These are phyloP conservation scores for Caradrina kadenii DNA, from an alignment of 2,888 invertebrate genomes.

Conservation along the genomic window DNA sequence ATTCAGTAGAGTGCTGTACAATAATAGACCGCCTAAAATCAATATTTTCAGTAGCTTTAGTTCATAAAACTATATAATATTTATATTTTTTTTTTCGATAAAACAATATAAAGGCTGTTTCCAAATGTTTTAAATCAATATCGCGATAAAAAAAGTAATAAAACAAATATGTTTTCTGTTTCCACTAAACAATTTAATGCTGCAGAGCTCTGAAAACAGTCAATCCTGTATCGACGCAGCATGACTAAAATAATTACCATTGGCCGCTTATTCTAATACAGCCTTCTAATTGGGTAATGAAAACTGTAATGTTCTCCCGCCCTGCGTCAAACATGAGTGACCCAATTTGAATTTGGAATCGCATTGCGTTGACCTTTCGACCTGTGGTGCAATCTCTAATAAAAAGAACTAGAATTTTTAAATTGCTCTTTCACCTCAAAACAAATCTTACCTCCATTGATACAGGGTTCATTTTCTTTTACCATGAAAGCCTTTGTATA, in stretches of 20 bases:
- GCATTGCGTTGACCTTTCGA: constrained; percentile 63
- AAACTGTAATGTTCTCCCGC: constrained; percentile 16
- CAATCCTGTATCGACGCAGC: constrained; percentile 34
- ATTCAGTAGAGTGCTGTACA: too few relatives aligned
- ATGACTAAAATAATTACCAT: constrained; percentile 31
- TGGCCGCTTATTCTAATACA: constrained; percentile 14
- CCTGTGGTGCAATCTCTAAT: constrained; percentile 48
- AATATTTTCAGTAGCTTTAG: constrained; percentile 15
- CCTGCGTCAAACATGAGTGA: constrained; percentile 20
- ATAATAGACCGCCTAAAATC: not conserved
- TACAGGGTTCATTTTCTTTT: constrained; percentile 55
- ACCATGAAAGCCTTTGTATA: constrained; percentile 28
- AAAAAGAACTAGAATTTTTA: constrained; percentile 53
- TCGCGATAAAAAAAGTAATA: constrained; percentile 42
- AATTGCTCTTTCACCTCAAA: constrained; percentile 28
- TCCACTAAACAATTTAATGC: constrained; percentile 7
- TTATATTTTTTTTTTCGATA: too few relatives aligned
- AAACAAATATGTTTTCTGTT: constrained; percentile 45
- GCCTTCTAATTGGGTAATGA: constrained; percentile 14
- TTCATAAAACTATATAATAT: too few relatives aligned
- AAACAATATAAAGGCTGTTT: constrained; percentile 27
- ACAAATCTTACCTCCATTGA: constrained; percentile 23
- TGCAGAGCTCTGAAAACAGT: not conserved
- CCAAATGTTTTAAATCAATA: constrained; percentile 16
- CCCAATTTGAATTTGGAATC: constrained; percentile 61